Evolutionary conservation across 2,888 invertebrate species (phyloP).

Genomic region (Cheilosia soror): DNA sequence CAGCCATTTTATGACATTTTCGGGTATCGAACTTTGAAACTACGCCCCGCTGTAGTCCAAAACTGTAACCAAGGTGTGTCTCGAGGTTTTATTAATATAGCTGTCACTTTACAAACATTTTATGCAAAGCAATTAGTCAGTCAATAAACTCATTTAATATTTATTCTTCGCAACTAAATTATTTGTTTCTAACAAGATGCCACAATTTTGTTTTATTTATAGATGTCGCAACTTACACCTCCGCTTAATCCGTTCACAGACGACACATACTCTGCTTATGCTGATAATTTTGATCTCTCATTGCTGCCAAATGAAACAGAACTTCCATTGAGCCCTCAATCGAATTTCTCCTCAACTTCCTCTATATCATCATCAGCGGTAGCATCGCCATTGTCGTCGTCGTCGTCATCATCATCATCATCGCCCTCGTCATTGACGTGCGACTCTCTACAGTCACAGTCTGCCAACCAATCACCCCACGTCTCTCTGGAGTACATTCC

Average conservation of each 20-base stretch:
- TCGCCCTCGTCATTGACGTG: conserved; percentile 10
- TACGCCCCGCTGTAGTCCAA: too few species aligned
- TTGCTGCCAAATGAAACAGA: conserved; percentile 87
- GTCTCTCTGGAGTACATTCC: conserved; percentile 78
- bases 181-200: background rate
- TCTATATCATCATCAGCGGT: conserved; percentile 82
- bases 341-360: conserved; percentile 83
- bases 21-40: too few species aligned
- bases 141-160: background rate
- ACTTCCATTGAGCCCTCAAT: conserved; percentile 82
- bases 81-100: too few species aligned
- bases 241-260: conserved; percentile 76
- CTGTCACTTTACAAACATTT: too few species aligned
- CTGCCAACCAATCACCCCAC: conserved; percentile 56
- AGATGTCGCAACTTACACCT: conserved; percentile 68
- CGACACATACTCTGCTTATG: conserved; percentile 82
- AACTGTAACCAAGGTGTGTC: too few species aligned
- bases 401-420: conserved; percentile 22
- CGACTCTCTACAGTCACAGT: conserved; percentile 15
- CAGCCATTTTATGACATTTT: too few species aligned
- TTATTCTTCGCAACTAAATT: background rate
- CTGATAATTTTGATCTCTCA: conserved; percentile 89
- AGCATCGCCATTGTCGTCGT: conserved; percentile 82
- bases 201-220: conserved; percentile 8
- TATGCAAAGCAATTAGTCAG: too few species aligned